A percentile compares a stretch with the other conserved stretches of the same genome.
Evolutionary conservation across 2,113 vertebrate species (phyloP).

Genomic region (Otus sunia): DNA sequence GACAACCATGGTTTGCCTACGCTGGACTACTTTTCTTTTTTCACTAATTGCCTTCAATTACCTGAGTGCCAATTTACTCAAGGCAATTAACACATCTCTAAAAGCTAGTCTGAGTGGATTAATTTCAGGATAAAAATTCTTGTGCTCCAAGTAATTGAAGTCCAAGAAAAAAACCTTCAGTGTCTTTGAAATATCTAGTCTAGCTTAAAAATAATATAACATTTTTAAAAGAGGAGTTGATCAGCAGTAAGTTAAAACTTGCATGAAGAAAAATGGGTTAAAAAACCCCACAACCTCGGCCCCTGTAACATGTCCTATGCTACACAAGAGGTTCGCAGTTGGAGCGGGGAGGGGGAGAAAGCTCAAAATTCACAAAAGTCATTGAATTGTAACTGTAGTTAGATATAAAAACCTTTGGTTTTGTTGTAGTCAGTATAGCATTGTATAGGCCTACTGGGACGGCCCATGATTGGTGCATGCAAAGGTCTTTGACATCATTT

Average conservation of each 20-base stretch:
- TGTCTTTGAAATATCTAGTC: background rate
- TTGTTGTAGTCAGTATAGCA: background rate
- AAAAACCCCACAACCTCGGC: background rate
- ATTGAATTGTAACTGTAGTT: background rate
- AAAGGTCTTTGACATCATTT: background rate
- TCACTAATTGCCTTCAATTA: conserved; percentile 10
- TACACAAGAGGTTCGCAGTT: background rate
- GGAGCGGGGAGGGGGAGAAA: background rate
- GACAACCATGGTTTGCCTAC: background rate
- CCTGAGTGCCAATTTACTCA: background rate
- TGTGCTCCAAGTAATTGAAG: background rate
- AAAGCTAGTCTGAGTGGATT: background rate
- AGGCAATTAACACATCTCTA: background rate
- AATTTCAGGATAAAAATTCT: background rate
- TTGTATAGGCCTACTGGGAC: background rate
- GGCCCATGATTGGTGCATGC: background rate
- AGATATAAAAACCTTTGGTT: background rate
- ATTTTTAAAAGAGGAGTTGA: background rate
- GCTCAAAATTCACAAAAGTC: background rate
- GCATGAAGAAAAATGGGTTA: background rate
- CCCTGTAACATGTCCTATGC: background rate
- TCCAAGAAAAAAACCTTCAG: background rate
- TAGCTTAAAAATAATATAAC: background rate
- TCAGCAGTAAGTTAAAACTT: background rate
- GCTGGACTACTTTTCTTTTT: background rate